Percentiles rank a stretch among this genome's conserved stretches.
These are phyloP conservation scores for Natator depressus DNA, from an alignment of 2,113 vertebrate genomes.

Conservation along the genomic window DNA sequence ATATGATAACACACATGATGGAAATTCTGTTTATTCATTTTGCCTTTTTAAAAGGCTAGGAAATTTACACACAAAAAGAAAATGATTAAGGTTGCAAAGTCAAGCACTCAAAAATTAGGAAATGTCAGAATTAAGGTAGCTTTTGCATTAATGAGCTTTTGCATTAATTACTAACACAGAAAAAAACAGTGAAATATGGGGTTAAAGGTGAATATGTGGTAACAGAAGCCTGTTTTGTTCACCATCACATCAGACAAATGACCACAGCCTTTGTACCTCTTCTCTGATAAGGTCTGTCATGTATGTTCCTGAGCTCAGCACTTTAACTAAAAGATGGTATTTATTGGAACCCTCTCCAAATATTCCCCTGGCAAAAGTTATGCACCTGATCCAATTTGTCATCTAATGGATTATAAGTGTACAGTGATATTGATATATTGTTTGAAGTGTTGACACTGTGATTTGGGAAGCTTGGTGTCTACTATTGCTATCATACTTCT, in stretches of 20 bases:
- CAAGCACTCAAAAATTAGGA: not conserved
- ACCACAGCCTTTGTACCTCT: not conserved
- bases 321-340: not conserved
- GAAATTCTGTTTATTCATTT: not conserved
- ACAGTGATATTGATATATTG: not conserved
- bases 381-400: not conserved
- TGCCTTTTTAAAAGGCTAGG: not conserved
- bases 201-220: not conserved
- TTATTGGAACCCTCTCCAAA: not conserved
- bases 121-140: not conserved
- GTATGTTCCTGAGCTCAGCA: not conserved
- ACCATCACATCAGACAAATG: rapidly evolving
- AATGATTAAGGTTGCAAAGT: not conserved
- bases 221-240: rapidly evolving
- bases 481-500: not conserved
- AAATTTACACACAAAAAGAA: not conserved
- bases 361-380: not conserved
- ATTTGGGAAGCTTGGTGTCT: not conserved
- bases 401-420: not conserved
- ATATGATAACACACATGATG: not conserved
- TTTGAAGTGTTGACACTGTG: not conserved
- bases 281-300: not conserved
- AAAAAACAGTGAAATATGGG: not conserved
- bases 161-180: not conserved
- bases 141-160: rapidly evolving